Percentiles rank a stretch among this genome's conserved stretches.
Evolutionary conservation across 2,888 invertebrate species (phyloP).

Genomic region (Petrolisthes cinctipes): DNA sequence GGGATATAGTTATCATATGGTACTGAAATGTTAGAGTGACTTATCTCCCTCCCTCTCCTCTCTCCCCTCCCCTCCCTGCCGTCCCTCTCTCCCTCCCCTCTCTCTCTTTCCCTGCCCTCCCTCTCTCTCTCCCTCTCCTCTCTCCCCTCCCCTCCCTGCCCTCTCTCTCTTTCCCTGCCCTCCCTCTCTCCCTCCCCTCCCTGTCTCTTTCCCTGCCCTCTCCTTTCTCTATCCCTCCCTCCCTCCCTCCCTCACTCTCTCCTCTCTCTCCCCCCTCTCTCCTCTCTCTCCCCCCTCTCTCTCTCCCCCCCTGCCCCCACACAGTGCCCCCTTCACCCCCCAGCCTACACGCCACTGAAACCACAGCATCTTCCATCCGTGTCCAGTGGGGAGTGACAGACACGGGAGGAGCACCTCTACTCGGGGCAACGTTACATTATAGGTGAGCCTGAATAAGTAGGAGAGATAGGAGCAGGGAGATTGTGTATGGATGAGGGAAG

Average conservation of each 20-base stretch:
- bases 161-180: no score
- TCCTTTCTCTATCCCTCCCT: not conserved
- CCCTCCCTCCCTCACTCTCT: not conserved
- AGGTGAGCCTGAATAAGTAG: no score
- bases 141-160: no score
- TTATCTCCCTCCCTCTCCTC: not conserved
- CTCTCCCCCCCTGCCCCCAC: not conserved
- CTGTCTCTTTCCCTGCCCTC: not conserved
- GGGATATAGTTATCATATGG: no score
- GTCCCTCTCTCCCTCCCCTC: no score
- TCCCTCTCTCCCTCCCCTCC: not conserved
- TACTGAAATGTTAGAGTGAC: no score
- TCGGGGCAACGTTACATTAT: conserved; percentile 70
- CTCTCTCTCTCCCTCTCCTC: no score
- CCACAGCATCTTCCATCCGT: conserved; percentile 81
- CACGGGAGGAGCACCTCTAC: conserved; percentile 79
- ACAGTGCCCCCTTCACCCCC: conserved; percentile 82
- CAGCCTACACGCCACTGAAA: conserved; percentile 80
- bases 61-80: no score
- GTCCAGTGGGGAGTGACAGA: conserved; percentile 83
- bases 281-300: not conserved
- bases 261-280: not conserved
- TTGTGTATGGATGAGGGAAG: no score
- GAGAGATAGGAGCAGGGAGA: no score
- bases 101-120: no score